Base-by-base conservation (phyloP, 2,797 vertebrate genomes). In the Alosa sapidissima region DNA sequence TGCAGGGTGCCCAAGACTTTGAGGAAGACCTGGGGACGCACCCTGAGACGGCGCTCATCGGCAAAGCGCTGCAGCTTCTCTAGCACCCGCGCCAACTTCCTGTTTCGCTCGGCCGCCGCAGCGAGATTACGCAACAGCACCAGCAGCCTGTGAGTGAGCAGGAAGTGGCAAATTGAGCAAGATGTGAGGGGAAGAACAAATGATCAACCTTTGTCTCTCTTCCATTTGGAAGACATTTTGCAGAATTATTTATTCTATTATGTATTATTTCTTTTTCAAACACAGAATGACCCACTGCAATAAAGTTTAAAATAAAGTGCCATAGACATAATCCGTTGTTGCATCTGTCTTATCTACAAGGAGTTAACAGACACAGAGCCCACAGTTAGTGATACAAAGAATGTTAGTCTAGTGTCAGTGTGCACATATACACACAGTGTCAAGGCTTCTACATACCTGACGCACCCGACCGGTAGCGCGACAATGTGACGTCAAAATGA, bases 21-120 rank as follows among this genome's bases (percentile, higher is more conserved):
- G 81, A 96, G 87, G 88, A 97, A 94, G 24, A 92, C 82, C 0
- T 90, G 90, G 0, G 94, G 92, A 5, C 90, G 84, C 85, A 96
- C 93, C 83, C 92, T 89, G 62, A 95, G 78, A 19, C 89, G 91
- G 13, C 90, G 88, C 87, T 87, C 90, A 83, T 93, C 93, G 55
- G 93, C 91, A 58, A 95, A 94, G 85, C 91, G 93, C 83, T 91
- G 92, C 86, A 96, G 91, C 85, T 95, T 96, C 49, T 89, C 86
- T 89, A 96, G 88, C 48, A 95, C 92, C 89, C 90, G 92, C 75
- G 89, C 89, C 84, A 93, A 89, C 0, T 89, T 92, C 24, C 0
- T 85, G 85, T 94, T 94, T 87, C 78, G 91, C 88, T 92, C 93
- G 87, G 94, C 90, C 54, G 92, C 86, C 21, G 90, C 81, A 0